Evolutionary conservation across 2,888 invertebrate species (phyloP).

Genomic region (Romanomermis culicivorax): DNA sequence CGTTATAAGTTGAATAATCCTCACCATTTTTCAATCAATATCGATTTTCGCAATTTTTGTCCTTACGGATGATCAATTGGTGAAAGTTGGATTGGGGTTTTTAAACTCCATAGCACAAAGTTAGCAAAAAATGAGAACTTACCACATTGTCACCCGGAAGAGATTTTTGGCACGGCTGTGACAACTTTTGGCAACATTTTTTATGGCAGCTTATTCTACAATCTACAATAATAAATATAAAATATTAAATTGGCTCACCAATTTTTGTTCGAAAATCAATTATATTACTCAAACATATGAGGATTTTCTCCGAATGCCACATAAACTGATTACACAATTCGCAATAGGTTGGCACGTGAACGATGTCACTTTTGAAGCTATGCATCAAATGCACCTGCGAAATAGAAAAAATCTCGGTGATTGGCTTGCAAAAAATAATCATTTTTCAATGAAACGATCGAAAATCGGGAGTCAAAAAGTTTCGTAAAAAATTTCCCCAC

Average conservation of each 20-base stretch:
- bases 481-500: no score
- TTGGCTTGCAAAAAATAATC: neutral
- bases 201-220: constrained; percentile 83
- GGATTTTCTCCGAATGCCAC: constrained; percentile 79
- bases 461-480: no score
- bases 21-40: neutral
- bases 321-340: constrained; percentile 61
- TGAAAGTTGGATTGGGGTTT: no score
- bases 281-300: constrained; percentile 48
- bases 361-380: constrained; percentile 62
- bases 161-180: constrained; percentile 22
- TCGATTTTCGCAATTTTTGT: no score
- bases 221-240: constrained; percentile 33
- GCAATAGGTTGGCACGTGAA: constrained; percentile 85
- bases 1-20: neutral
- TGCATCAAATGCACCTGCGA: constrained; percentile 50
- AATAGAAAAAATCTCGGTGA: constrained; percentile 1
- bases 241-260: neutral
- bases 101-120: no score
- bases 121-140: neutral
- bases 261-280: neutral
- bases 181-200: constrained; percentile 62
- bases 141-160: constrained; percentile 12
- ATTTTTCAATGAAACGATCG: no score
- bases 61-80: no score